Percentiles rank a stretch among this genome's conserved stretches.
Conservation (phyloP, 2,888 invertebrate genomes). For the Pomacea canaliculata region DNA sequence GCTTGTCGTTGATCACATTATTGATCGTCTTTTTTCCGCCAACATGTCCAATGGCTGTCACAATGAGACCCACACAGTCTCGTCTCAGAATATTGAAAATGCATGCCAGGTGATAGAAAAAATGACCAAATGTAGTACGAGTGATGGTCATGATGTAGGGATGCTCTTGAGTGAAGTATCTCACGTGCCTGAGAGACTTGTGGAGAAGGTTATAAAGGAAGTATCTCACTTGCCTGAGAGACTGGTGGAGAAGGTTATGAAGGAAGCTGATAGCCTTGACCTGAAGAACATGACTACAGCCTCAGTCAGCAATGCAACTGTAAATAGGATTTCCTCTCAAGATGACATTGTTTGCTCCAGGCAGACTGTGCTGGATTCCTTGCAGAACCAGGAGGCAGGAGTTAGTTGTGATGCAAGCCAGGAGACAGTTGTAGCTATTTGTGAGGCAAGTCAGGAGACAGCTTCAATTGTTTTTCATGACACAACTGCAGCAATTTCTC, state of each 20-base stretch:
- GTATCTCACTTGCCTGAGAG: constrained; percentile 5
- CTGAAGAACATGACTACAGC: neutral
- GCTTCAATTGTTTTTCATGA: too few relatives aligned
- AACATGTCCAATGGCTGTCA: constrained; percentile 23
- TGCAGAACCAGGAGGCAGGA: too few relatives aligned
- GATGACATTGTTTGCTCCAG: too few relatives aligned
- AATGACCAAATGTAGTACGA: constrained; percentile 4
- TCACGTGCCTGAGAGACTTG: constrained; percentile 7
- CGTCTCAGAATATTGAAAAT: constrained; percentile 12
- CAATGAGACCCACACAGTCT: neutral
- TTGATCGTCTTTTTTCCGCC: constrained; percentile 48
- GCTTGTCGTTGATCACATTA: constrained; percentile 53
- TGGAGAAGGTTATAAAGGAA: constrained; percentile 23
- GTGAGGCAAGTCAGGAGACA: too few relatives aligned
- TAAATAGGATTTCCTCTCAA: too few relatives aligned
- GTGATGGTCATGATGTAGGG: constrained; percentile 2
- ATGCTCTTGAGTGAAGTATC: constrained; percentile 6
- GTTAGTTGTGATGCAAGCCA: too few relatives aligned
- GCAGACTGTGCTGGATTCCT: too few relatives aligned
- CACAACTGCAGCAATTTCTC: too few relatives aligned
- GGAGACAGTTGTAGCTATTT: too few relatives aligned
- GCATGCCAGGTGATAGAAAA: constrained; percentile 12
- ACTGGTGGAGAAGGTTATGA: constrained; percentile 24
- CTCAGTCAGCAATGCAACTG: too few relatives aligned
- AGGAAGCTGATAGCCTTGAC: constrained; percentile 22